Conservation (phyloP, 2,797 vertebrate species). For the Tenualosa thibaudeaui region DNA sequence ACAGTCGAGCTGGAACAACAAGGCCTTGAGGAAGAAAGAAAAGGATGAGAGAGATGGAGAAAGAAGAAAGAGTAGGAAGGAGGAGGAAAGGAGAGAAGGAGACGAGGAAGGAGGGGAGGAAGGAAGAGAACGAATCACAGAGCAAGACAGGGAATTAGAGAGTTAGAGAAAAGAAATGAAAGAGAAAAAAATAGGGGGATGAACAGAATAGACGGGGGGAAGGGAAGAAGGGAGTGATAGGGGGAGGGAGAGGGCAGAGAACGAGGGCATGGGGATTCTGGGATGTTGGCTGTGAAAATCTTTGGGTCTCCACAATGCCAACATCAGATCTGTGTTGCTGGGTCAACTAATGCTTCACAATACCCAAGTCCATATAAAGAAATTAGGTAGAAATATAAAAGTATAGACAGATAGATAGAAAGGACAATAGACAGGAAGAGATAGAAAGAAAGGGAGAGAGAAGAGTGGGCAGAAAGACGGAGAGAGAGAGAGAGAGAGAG, state of each 20-base stretch:
- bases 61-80: not conserved
- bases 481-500: not conserved
- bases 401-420: not conserved
- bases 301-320: not conserved
- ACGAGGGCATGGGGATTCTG: not conserved
- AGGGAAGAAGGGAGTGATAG: not conserved
- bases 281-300: not conserved
- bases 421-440: not conserved
- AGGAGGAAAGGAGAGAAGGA: not conserved
- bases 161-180: not conserved
- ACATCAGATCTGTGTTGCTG: not conserved
- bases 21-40: constrained; percentile 13
- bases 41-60: not conserved
- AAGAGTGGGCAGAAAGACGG: not conserved
- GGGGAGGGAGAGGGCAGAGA: not conserved
- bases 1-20: not conserved
- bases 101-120: not conserved
- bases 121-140: not conserved
- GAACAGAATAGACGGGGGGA: not conserved
- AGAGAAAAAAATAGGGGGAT: not conserved
- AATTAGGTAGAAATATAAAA: not conserved
- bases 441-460: not conserved
- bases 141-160: not conserved
- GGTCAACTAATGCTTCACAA: not conserved
- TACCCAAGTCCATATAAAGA: not conserved